Evolutionary conservation across 2,797 vertebrate genomes (phyloP), one percentile per base, ranked within the genome.

Genomic region (Salmo trutta): DNA sequence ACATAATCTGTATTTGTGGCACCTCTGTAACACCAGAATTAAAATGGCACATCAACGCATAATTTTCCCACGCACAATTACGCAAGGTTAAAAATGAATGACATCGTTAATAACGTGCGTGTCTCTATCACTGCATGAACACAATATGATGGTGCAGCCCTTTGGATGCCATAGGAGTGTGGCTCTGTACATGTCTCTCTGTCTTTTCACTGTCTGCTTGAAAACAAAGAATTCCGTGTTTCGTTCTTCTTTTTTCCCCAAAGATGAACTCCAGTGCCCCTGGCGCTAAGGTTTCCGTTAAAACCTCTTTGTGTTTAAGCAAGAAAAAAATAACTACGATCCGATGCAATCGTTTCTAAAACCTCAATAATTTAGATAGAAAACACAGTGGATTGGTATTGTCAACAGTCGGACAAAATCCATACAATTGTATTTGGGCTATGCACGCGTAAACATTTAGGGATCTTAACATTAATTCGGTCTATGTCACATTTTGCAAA

Each of bases 191-290:
- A 47, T 41, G 41, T 47, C 2, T 65, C 51, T 31, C 47, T 24
- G 21, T 24, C n/a, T 64, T 56, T 19, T 74, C 73, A 33, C 76
- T 72, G 21, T 41, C 53, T 85, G 68, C 75, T 74, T 69, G 77
- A 82, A 86, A 83, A 85, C 77, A 88, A 87, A 89, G 76, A 83
- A 82, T 84, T 71, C 86, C 70, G 82, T 76, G 53, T 81, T 77
- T 75, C 81, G 82, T 77, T 83, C 71, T 76, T 79, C 65, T 75
- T 54, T 70, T 79, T 75, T 75, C 76, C 53, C 54, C 59, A 27
- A 24, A 80, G 71, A 86, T 71, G 31, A 85, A 85, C 77, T 84
- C 66, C 31, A 21, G 14, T 77, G 62, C 79, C 68, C 77, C 67
- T 3, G 41, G 81, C 82, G 78, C 80, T 78, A 67, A 59, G 21